Base-by-base conservation (phyloP, 1,140 invertebrate genomes). In the Adoxophyes honmai region DNA sequence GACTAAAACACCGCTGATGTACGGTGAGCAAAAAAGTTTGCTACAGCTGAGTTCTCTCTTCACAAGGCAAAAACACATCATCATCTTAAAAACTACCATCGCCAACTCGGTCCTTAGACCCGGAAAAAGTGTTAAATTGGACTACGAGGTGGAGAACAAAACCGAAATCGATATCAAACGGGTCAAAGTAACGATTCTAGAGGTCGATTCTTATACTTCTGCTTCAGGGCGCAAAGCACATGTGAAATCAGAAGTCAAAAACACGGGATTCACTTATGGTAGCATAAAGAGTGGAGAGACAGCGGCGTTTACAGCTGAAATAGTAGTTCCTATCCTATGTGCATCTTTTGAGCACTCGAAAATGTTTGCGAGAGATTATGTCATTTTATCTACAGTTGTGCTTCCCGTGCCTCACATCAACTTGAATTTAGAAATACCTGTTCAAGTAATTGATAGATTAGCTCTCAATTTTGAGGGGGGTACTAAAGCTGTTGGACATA, bases 401-500 rank as follows among this genome's bases (percentile, higher is more conserved):
- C 34, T 60, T 5, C 53, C 59, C 1, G 34, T 52, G n/a, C 59
- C 59, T 4, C 53, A 60, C 51, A 28, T 8, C 14, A 52, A 60
- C 34, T 5, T 52, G 9, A 9, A 11, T n/a, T 34, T 60, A 0
- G 42, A 55, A 33, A 60, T 60, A 7, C 59, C 53, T 0, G 16
- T 60, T 9, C 53, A 60, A 52, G 42, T 60, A 13, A 48, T 54
- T 37, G 11, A 58, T 42, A 13, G n/a, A 48, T 10, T 48, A 7
- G 2, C 21, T 3, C 2, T 6, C 6, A 28, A 28, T 28, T 28
- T 28, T 28, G 21, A 28, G 21, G 18, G 21, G 1, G 16, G 18
- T 28, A 8, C 15, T 28, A 8, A 4, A 2, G 10, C 18, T 11
- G 42, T 18, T 2, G 2, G 2, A 3, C 2, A 6, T 3, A 3